A percentile compares a stretch with the other conserved stretches of the same genome.
These are phyloP conservation scores for Carabus problematicus DNA, from an alignment of 2,888 invertebrate species.

Conservation along the genomic window DNA sequence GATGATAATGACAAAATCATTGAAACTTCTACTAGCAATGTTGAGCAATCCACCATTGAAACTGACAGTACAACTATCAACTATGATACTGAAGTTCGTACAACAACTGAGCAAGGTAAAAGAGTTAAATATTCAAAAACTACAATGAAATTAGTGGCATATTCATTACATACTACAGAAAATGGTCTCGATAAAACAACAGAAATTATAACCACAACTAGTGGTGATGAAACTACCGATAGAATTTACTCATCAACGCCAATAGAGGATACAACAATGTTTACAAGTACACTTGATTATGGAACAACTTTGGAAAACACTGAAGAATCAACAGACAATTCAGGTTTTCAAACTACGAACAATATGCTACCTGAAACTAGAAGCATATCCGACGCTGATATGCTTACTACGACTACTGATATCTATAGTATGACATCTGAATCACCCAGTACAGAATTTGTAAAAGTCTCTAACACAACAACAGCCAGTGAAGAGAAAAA, in stretches of 20 bases:
- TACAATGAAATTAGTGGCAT: slow-evolving; percentile 19
- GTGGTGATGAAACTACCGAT: slow-evolving; percentile 11
- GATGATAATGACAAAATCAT: slow-evolving; percentile 39
- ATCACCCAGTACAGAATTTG: slow-evolving; percentile 49
- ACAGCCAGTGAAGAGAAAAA: slow-evolving; percentile 32
- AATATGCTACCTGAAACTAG: slow-evolving; percentile 51
- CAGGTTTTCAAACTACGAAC: slow-evolving; percentile 51
- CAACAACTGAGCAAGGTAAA: slow-evolving; percentile 10
- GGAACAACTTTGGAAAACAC: slow-evolving; percentile 36
- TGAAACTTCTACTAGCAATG: slow-evolving; percentile 27
- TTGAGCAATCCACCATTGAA: slow-evolving; percentile 6
- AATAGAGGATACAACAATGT: slow-evolving; percentile 9
- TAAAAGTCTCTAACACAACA: slow-evolving; percentile 52
- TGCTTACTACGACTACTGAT: slow-evolving; percentile 13
- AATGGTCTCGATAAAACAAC: slow-evolving; percentile 4
- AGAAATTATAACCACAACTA: slow-evolving; percentile 45
- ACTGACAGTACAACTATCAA: slow-evolving; percentile 9
- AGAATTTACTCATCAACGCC: slow-evolving; percentile 6
- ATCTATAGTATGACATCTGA: slow-evolving; percentile 46
- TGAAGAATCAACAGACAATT: slow-evolving; percentile 53
- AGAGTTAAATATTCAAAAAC: slow-evolving; percentile 18
- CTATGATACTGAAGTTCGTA: slow-evolving; percentile 2
- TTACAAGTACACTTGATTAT: no score
- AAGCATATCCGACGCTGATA: slow-evolving; percentile 45
- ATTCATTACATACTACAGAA: not conserved